phyloP scores from a whole-genome alignment of 2,113 vertebrate genomes.

The Nothobranchius furzeri region DNA sequence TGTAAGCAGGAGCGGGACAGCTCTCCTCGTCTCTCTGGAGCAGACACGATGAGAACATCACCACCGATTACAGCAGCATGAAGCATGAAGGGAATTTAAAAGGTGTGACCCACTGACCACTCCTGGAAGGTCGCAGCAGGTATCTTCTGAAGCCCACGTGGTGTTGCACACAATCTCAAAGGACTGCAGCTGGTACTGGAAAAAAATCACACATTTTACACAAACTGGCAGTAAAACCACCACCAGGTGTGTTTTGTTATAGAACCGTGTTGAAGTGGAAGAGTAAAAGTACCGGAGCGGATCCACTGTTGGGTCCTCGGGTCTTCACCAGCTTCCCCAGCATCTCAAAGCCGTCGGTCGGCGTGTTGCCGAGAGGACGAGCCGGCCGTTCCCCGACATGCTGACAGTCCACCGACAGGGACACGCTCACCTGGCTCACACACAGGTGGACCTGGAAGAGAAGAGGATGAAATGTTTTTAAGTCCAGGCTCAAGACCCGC shows the following conservation, averaged over 20 bases:
- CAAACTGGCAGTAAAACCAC: not conserved
- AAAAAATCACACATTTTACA: not conserved
- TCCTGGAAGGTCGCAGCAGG: conserved; percentile 90
- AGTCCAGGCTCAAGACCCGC: too few species aligned
- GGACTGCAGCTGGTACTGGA: conserved; percentile 90
- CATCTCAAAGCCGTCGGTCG: conserved; percentile 85
- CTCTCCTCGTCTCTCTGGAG: conserved; percentile 86
- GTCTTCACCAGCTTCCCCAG: conserved; percentile 88
- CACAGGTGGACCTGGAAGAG: conserved; percentile 86
- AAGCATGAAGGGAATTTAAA: not conserved
- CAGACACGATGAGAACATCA: not conserved
- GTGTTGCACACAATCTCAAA: conserved; percentile 88
- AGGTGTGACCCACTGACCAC: conserved; percentile 73
- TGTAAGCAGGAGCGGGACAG: conserved; percentile 81
- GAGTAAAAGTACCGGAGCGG: conserved; percentile 75
- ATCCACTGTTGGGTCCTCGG: conserved; percentile 86
- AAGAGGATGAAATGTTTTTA: not conserved
- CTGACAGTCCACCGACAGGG: conserved; percentile 89
- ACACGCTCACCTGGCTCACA: conserved; percentile 83
- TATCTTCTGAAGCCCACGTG: conserved; percentile 83
- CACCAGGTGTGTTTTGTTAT: not conserved
- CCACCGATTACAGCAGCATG: not conserved
- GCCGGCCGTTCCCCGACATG: conserved; percentile 83
- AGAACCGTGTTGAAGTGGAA: not conserved
- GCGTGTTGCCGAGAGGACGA: conserved; percentile 77